phyloP scores from a whole-genome alignment of 2,888 invertebrate genomes.

The Sminthurinus aureus region DNA sequence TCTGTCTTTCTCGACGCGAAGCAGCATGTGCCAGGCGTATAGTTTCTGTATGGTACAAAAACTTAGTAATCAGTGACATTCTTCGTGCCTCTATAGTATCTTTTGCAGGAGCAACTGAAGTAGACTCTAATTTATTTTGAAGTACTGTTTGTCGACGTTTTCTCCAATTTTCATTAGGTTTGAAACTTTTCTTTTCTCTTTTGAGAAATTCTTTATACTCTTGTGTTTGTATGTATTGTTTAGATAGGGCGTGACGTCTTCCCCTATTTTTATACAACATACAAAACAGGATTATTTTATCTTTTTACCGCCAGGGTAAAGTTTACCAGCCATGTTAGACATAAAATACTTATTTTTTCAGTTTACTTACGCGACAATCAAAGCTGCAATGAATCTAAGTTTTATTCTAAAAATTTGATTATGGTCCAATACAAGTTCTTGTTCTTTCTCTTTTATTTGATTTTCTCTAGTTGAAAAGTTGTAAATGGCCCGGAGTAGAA shows the following conservation, averaged over 20 bases:
- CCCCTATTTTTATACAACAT: no score
- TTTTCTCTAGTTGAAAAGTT: constrained; percentile 37
- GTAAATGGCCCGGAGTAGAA: constrained; percentile 52
- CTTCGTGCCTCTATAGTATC: constrained; percentile 8
- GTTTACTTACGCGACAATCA: constrained; percentile 8
- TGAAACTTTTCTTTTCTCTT: neutral
- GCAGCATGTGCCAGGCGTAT: constrained; percentile 13
- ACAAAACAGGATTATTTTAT: no score
- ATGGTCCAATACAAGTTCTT: neutral
- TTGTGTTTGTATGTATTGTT: neutral
- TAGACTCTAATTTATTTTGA: neutral
- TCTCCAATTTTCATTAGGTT: neutral
- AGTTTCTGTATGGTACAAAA: constrained; percentile 7
- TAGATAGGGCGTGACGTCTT: neutral
- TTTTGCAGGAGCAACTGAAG: neutral
- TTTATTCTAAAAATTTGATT: constrained; percentile 11
- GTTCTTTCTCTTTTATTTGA: neutral
- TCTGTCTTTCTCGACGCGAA: neutral
- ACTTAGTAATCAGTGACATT: neutral
- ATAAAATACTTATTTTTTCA: no score
- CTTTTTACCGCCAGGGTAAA: no score
- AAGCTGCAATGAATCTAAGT: neutral
- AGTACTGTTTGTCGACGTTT: neutral
- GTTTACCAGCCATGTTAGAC: no score
- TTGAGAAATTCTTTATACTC: neutral